Percentiles rank a stretch among this genome's conserved stretches.
Conservation (phyloP, 53 echinoderm and acorn worm genomes). For the Echinarachnius parma region DNA sequence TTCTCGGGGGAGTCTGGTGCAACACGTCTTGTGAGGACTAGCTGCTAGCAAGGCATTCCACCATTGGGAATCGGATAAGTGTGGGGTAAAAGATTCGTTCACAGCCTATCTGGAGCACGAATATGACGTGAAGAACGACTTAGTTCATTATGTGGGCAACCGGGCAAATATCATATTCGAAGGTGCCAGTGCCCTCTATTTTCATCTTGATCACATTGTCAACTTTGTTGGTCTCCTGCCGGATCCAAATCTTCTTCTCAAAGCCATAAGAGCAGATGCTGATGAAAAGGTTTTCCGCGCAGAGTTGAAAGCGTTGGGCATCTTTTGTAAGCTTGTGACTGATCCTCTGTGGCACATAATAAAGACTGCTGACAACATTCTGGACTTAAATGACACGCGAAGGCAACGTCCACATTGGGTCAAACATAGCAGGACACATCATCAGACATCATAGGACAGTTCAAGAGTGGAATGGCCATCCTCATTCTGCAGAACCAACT, state of each 20-base stretch:
- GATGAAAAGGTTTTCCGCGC: conserved; percentile 23
- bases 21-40: conserved; percentile 38
- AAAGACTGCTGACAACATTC: conserved; percentile 39
- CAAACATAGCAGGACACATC: no score
- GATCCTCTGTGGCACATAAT: conserved; percentile 47
- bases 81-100: conserved; percentile 51
- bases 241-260: conserved; percentile 41
- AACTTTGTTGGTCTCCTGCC: conserved; percentile 27
- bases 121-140: conserved; percentile 18
- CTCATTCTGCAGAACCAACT: no score
- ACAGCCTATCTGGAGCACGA: conserved; percentile 39
- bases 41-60: conserved; percentile 57
- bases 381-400: conserved; percentile 41
- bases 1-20: not conserved
- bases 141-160: conserved; percentile 54
- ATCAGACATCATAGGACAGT: no score
- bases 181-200: conserved; percentile 47
- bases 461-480: no score
- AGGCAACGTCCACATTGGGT: no score
- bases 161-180: conserved; percentile 56
- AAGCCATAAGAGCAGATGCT: conserved; percentile 43
- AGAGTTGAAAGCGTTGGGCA: conserved; percentile 50
- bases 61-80: conserved; percentile 47
- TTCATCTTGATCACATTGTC: conserved; percentile 43
- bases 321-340: conserved; percentile 41